These are phyloP conservation scores for Poecilia wingei DNA, from an alignment of 2,797 vertebrate genomes.

Conservation along the genomic window DNA sequence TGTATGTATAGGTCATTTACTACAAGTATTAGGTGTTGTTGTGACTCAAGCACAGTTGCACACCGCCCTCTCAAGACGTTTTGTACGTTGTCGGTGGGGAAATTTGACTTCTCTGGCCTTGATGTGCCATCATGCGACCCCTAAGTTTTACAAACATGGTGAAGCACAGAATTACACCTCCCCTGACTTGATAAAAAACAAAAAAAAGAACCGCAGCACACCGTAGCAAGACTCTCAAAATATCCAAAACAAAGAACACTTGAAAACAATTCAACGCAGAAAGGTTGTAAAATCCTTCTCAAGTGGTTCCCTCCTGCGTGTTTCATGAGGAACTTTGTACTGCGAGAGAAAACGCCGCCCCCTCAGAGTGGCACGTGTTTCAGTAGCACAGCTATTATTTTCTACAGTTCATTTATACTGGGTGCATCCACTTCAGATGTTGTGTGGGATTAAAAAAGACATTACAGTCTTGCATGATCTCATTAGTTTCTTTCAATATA, in stretches of 20 bases:
- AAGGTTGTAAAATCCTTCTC: slow-evolving; percentile 41
- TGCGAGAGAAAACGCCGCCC: slow-evolving; percentile 53
- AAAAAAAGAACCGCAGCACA: slow-evolving; percentile 47
- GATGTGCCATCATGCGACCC: slow-evolving; percentile 36
- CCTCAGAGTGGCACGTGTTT: slow-evolving; percentile 65
- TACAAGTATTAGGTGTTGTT: slow-evolving; percentile 64
- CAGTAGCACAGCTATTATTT: slow-evolving; percentile 80
- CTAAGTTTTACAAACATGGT: slow-evolving; percentile 32
- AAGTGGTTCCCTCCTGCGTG: slow-evolving; percentile 47
- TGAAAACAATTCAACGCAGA: slow-evolving; percentile 38
- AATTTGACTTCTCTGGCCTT: slow-evolving; percentile 43
- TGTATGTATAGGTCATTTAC: slow-evolving; percentile 58
- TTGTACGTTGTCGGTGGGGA: slow-evolving; percentile 35
- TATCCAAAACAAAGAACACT: slow-evolving; percentile 18
- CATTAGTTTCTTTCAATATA: slow-evolving; percentile 81
- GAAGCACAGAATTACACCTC: slow-evolving; percentile 41
- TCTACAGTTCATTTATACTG: slow-evolving; percentile 76
- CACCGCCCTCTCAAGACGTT: slow-evolving; percentile 38
- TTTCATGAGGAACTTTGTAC: slow-evolving; percentile 59
- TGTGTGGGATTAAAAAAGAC: slow-evolving; percentile 66
- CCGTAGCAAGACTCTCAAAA: slow-evolving; percentile 53
- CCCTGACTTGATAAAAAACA: slow-evolving; percentile 17
- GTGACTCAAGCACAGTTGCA: slow-evolving; percentile 67
- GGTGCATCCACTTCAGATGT: slow-evolving; percentile 68
- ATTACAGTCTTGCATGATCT: slow-evolving; percentile 81